Evolutionary conservation across 2,888 invertebrate genomes (phyloP).

Genomic region (Ochropleura plecta): DNA sequence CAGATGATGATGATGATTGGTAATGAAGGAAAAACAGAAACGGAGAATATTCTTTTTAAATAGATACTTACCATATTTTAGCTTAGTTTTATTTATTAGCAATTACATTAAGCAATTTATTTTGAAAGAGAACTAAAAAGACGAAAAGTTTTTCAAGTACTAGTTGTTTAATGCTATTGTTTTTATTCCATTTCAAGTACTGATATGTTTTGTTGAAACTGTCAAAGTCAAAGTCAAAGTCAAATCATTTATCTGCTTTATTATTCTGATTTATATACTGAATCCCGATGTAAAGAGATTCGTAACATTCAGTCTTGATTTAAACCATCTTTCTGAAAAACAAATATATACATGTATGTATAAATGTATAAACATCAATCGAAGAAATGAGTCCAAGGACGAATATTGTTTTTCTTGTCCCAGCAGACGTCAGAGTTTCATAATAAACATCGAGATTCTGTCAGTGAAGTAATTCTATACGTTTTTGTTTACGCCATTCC

Average conservation of each 20-base stretch:
- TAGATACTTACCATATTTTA: neutral
- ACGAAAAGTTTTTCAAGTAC: neutral
- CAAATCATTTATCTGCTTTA: too few relatives aligned
- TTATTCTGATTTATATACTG: too few relatives aligned
- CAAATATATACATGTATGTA: neutral
- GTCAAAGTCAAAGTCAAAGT: too few relatives aligned
- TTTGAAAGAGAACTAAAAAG: neutral
- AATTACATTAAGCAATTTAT: neutral
- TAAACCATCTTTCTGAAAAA: neutral
- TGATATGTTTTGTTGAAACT: neutral
- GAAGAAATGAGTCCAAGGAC: constrained; percentile 18
- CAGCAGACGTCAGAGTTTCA: neutral
- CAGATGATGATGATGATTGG: neutral
- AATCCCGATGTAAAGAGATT: neutral
- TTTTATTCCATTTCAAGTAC: neutral
- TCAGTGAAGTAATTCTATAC: constrained; percentile 40
- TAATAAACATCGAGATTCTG: constrained; percentile 33
- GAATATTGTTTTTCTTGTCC: constrained; percentile 22
- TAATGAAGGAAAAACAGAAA: neutral
- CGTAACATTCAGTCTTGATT: neutral
- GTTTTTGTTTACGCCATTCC: constrained; percentile 39
- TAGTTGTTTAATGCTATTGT: neutral
- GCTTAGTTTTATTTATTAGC: neutral
- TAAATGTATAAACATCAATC: constrained; percentile 40
- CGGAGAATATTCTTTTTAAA: neutral